Conservation (phyloP, 2,797 vertebrate genomes). For the Mormyrops boulengeri region DNA sequence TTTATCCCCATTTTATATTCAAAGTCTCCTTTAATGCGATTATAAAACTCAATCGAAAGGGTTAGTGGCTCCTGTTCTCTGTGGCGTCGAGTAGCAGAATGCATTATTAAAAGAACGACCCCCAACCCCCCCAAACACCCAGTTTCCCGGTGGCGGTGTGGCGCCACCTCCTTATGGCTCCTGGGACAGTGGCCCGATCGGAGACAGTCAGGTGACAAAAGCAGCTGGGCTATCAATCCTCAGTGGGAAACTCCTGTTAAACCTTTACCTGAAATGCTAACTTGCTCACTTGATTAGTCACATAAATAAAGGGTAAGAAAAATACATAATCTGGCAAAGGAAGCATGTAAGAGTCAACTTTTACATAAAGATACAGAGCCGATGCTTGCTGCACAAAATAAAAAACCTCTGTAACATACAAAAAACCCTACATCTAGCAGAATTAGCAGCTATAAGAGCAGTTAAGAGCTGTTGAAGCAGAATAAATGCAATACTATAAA, state of each 20-base stretch:
- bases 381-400: not conserved
- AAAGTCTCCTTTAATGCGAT: not conserved
- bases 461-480: not conserved
- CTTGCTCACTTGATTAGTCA: not conserved
- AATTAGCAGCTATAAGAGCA: not conserved
- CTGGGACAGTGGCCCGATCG: not conserved
- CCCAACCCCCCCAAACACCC: not conserved
- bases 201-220: not conserved
- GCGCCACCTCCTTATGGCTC: not conserved
- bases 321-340: not conserved
- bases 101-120: not conserved
- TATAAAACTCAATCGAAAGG: constrained; percentile 12
- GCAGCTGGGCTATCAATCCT: not conserved
- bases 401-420: not conserved
- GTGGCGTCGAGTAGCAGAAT: not conserved
- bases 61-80: not conserved
- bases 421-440: not conserved
- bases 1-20: constrained; percentile 31
- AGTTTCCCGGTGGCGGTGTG: not conserved
- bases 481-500: not conserved
- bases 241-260: not conserved
- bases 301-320: not conserved
- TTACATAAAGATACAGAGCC: not conserved
- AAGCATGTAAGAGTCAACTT: constrained; percentile 33
- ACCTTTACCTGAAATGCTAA: not conserved